These are phyloP conservation scores for Blastobasis lacticolella DNA, from an alignment of 2,888 invertebrate species.

Conservation along the genomic window DNA sequence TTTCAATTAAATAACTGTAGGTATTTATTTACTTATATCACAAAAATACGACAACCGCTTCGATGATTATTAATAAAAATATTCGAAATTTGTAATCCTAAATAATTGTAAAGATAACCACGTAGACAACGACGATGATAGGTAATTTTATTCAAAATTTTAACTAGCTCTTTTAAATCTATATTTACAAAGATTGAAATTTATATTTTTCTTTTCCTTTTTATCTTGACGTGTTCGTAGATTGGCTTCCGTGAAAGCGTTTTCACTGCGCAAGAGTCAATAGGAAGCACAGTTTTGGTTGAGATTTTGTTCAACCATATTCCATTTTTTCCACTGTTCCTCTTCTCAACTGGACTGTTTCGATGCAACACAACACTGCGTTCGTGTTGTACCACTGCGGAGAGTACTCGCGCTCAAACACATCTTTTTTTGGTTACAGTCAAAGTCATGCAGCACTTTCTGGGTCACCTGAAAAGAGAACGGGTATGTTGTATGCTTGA, in stretches of 20 bases:
- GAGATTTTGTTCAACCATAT: slow-evolving; percentile 61
- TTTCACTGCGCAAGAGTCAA: slow-evolving; percentile 48
- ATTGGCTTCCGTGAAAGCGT: slow-evolving; percentile 11
- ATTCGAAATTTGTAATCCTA: slow-evolving; percentile 42
- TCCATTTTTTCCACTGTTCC: slow-evolving; percentile 60
- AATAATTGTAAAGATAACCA: slow-evolving; percentile 31
- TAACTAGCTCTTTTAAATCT: slow-evolving; percentile 16
- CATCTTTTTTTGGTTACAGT: slow-evolving; percentile 59
- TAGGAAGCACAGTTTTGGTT: slow-evolving; percentile 61
- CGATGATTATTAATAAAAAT: slow-evolving; percentile 52
- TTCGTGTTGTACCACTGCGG: slow-evolving; percentile 52
- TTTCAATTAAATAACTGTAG: background rate
- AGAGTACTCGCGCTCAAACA: slow-evolving; percentile 53
- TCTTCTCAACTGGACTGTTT: slow-evolving; percentile 61
- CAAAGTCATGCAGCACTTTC: slow-evolving; percentile 41
- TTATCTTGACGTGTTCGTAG: no score
- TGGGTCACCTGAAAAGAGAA: slow-evolving; percentile 47
- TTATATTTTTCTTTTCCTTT: slow-evolving; percentile 22
- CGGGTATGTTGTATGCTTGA: slow-evolving; percentile 34
- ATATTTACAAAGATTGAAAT: slow-evolving; percentile 27
- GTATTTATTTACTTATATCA: slow-evolving; percentile 49
- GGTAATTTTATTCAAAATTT: background rate
- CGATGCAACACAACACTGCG: slow-evolving; percentile 45
- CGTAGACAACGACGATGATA: slow-evolving; percentile 51
- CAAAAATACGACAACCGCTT: slow-evolving; percentile 75